These are phyloP conservation scores for Dendrolimus kikuchii DNA, from an alignment of 1,140 invertebrate species.

Conservation along the genomic window DNA sequence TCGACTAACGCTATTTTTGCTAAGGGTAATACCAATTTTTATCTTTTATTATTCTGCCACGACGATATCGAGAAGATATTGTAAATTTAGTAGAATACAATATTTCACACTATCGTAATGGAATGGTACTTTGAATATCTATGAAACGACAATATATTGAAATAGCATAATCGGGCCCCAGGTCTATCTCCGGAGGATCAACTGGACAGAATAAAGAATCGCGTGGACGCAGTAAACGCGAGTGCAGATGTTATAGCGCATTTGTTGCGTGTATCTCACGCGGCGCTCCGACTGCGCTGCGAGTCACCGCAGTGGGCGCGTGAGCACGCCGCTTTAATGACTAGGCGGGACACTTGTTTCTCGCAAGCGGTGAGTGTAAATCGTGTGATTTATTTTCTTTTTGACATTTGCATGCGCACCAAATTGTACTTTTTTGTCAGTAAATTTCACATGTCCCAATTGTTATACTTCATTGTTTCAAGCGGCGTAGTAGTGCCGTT, in stretches of 20 bases:
- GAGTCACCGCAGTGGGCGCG: constrained; percentile 76
- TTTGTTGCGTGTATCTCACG: constrained; percentile 88
- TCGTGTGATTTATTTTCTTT: not conserved
- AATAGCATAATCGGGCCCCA: constrained; percentile 10
- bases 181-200: constrained; percentile 53
- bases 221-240: constrained; percentile 84
- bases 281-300: constrained; percentile 85
- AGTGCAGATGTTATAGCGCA: constrained; percentile 87
- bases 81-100: too few species aligned
- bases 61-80: too few species aligned
- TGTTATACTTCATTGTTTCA: too few species aligned
- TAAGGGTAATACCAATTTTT: too few species aligned
- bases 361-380: constrained; percentile 86
- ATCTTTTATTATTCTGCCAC: too few species aligned
- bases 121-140: too few species aligned
- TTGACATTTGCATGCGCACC: too few species aligned
- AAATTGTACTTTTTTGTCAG: too few species aligned
- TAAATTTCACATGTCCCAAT: too few species aligned
- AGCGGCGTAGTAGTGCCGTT: too few species aligned
- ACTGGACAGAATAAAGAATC: constrained; percentile 79
- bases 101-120: too few species aligned
- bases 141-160: not conserved
- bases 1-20: too few species aligned
- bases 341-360: constrained; percentile 91
- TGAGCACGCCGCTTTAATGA: constrained; percentile 77